These are phyloP conservation scores for Halisarca cf. caerulea DNA, from an alignment of 37 sponge, comb jelly and placozoan species.

Conservation along the genomic window DNA sequence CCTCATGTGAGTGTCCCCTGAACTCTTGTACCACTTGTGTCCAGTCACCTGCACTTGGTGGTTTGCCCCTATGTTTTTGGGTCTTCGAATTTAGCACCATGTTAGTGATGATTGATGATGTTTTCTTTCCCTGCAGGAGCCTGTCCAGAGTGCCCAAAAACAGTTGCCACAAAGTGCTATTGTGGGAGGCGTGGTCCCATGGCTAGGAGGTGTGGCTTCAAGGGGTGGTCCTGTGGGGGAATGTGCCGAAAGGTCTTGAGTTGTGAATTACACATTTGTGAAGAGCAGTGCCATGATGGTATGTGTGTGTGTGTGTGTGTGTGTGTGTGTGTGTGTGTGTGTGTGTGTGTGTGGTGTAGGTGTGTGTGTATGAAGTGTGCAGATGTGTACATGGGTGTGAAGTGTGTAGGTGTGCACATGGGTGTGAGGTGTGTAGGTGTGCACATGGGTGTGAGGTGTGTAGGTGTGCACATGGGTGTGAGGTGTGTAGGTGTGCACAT, in stretches of 20 bases:
- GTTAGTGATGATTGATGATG: no score
- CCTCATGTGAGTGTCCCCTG: no score
- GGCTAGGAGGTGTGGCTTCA: constrained; percentile 76
- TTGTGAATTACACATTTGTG: constrained; percentile 82
- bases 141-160: constrained; percentile 96
- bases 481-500: no score
- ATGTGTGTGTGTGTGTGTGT: neutral
- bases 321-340: neutral
- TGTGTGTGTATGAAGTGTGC: neutral
- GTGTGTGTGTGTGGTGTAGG: constrained; percentile 38
- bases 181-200: constrained; percentile 61
- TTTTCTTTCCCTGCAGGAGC: constrained; percentile 57
- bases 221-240: constrained; percentile 85
- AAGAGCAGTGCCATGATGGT: constrained; percentile 82
- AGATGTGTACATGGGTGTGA: neutral
- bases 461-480: neutral
- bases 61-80: neutral
- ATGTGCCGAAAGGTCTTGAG: constrained; percentile 64
- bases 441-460: neutral
- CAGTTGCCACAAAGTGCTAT: constrained; percentile 60
- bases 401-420: neutral
- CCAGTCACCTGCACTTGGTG: neutral
- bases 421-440: constrained; percentile 38
- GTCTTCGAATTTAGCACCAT: no score
- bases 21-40: no score